Conservation (phyloP, 2,888 invertebrate species). For the Brachylomia viminalis region DNA sequence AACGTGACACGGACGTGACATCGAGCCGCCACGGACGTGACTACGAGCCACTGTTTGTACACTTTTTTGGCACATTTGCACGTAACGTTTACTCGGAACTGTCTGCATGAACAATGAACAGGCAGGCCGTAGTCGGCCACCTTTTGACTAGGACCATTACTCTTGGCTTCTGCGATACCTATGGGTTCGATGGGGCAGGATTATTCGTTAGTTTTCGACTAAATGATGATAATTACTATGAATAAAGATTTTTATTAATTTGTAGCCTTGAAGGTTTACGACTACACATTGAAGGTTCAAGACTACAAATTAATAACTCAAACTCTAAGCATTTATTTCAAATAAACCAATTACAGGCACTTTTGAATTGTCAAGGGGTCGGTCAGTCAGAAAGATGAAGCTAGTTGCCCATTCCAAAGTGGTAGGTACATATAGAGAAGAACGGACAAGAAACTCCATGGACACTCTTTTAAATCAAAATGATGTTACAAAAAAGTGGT, state of each 20-base stretch:
- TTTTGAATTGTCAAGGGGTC: no score
- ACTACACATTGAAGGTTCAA: background rate
- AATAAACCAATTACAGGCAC: no score
- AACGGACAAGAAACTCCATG: no score
- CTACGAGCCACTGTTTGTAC: background rate
- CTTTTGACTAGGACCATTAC: background rate
- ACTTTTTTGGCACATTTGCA: background rate
- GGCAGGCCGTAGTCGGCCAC: background rate
- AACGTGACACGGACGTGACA: constrained; percentile 1
- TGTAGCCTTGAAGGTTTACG: background rate
- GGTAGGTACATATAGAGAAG: no score
- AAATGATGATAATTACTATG: no score
- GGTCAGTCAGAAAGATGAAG: no score
- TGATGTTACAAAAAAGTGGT: no score
- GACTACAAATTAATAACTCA: background rate
- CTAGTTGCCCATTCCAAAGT: no score
- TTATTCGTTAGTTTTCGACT: no score
- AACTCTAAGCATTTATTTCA: no score
- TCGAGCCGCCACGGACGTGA: background rate
- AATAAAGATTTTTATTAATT: background rate
- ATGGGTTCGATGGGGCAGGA: background rate
- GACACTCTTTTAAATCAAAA: no score
- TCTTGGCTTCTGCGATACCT: background rate
- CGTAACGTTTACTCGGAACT: background rate
- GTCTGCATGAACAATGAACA: background rate